Conservation (phyloP, 2,888 invertebrate species). For the Copidosoma aretas region DNA sequence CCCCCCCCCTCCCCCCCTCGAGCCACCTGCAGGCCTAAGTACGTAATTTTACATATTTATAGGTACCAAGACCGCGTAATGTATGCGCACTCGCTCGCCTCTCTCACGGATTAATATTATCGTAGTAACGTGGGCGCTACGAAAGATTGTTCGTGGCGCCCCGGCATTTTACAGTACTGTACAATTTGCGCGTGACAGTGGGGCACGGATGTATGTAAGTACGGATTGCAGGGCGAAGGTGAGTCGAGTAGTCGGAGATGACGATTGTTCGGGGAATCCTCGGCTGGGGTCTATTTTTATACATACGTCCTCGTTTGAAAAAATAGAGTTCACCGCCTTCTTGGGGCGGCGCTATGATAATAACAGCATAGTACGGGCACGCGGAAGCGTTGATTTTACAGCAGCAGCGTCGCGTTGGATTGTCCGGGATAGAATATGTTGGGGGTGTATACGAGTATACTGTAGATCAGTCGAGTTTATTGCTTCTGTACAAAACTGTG, state of each 20-base stretch:
- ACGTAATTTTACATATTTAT: too few species aligned
- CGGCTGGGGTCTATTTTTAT: not conserved
- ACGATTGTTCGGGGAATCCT: too few species aligned
- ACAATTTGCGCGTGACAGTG: slow-evolving; percentile 13
- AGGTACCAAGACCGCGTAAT: too few species aligned
- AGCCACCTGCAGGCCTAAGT: not conserved
- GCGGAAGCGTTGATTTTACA: slow-evolving; percentile 30
- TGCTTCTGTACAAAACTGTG: slow-evolving; percentile 26
- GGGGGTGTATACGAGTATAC: not conserved
- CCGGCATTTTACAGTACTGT: slow-evolving; percentile 16
- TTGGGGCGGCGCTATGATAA: not conserved
- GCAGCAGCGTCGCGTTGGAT: slow-evolving; percentile 2
- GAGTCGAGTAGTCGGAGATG: too few species aligned
- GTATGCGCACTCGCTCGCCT: not conserved
- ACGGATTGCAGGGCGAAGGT: too few species aligned
- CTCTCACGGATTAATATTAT: not conserved
- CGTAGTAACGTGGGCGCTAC: not conserved
- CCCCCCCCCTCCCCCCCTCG: not conserved
- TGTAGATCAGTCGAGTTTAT: not conserved
- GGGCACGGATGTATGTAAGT: not conserved
- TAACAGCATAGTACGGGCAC: not conserved
- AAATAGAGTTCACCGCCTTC: slow-evolving; percentile 15
- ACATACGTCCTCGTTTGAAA: not conserved
- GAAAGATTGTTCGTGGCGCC: not conserved
- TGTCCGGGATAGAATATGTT: not conserved